phyloP scores from a whole-genome alignment of 1,140 invertebrate species.

The Pseudomyrmex cubaensis region DNA sequence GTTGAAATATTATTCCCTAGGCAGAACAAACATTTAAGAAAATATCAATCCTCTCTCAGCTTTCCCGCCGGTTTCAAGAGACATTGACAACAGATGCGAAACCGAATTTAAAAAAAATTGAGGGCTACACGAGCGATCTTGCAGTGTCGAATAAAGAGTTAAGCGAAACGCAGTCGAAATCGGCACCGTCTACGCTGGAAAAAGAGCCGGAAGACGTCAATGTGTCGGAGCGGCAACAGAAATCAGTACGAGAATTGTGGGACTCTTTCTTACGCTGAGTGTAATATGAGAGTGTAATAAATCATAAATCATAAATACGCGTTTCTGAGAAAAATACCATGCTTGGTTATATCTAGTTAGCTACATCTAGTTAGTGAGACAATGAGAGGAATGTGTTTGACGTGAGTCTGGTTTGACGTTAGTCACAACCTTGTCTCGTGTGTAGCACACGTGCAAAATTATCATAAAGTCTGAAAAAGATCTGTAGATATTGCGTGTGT shows the following conservation, averaged over 20 bases:
- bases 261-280: too few species aligned
- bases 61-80: constrained; percentile 71
- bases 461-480: neutral
- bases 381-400: constrained; percentile 10
- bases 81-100: constrained; percentile 72
- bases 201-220: neutral
- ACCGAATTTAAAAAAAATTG: constrained; percentile 61
- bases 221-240: neutral
- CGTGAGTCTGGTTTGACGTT: constrained; percentile 36
- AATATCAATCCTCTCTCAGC: constrained; percentile 73
- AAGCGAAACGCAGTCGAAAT: constrained; percentile 27
- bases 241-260: constrained; percentile 6
- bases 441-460: constrained; percentile 1
- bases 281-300: neutral
- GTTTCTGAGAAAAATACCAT: constrained; percentile 2
- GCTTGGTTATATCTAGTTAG: neutral
- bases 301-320: constrained; percentile 3
- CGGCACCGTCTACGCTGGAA: neutral
- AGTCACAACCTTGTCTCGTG: neutral
- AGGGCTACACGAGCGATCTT: neutral
- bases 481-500: neutral
- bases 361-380: constrained; percentile 14
- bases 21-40: constrained; percentile 38
- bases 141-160: neutral
- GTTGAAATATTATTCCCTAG: neutral